Evolutionary conservation across 2,888 invertebrate genomes (phyloP), one percentile per base, ranked within the genome.

Genomic region (Rambutsinella grinnellia): DNA sequence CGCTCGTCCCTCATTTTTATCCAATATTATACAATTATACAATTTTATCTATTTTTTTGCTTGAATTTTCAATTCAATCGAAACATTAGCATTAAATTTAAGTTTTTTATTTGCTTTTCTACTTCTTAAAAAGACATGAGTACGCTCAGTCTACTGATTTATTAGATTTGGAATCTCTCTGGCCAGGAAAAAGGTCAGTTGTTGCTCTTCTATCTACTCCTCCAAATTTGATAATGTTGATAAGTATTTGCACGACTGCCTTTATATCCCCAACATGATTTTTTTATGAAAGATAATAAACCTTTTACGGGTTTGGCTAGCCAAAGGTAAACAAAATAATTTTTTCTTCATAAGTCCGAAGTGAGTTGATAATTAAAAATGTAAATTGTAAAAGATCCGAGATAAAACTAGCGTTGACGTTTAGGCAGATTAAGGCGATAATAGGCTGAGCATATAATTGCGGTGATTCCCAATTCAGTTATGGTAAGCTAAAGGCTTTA

Each of bases 181-280:
- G 44, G 13, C n/a, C 49, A 13, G 44, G 24, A 23, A 53, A 63
- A 63, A 63, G 63, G 63, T 63, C 63, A 63, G 36, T 36, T 19
- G n/a, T 63, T 36, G 36, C 36, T 36, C 36, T 36, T 44, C 21
- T 63, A 23, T n/a, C 49, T n/a, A 17, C 15, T 49, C 19, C 49
- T 17, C 49, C 49, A 49, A 8, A 10, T 44, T 44, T n/a, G 49
- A 49, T 17, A 17, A 49, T 36, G 5, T 36, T 36, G 36, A 36
- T 36, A 36, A 36, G 6, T 36, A 36, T 36, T 36, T 36, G 36
- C 36, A 36, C 36, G 36, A 36, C 36, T 36, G 13, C 13, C 13
- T 36, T 36, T 36, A 36, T 36, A 36, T 13, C 13, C 13, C 36
- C 36, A 36, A 36, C 36, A 36, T 36, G 36, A 36, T 36, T 36